phyloP scores from a whole-genome alignment of 2,113 vertebrate genomes.

The Xiphorhynchus elegans region DNA sequence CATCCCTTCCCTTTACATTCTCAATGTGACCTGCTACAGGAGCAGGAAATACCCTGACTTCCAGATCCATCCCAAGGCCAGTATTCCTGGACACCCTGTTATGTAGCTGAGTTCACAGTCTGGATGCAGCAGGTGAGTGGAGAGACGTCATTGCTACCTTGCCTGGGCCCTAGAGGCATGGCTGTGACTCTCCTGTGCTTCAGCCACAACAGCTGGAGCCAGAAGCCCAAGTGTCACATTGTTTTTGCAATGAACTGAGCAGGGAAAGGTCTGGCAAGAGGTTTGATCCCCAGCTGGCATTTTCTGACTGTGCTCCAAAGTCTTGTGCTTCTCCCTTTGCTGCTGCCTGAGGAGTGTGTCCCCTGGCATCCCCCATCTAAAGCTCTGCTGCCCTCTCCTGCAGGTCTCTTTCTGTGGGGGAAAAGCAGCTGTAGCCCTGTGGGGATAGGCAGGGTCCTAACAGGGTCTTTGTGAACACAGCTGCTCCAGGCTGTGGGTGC shows the following conservation, averaged over 20 bases:
- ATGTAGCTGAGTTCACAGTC: accelerated
- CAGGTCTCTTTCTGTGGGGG: neutral
- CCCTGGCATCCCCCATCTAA: accelerated
- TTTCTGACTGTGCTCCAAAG: neutral
- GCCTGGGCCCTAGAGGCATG: accelerated
- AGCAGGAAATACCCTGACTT: neutral
- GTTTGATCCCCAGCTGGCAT: neutral
- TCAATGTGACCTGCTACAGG: neutral
- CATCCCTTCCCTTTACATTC: neutral
- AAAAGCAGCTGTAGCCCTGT: neutral
- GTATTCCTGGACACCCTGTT: neutral
- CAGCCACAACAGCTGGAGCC: accelerated
- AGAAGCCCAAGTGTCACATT: accelerated
- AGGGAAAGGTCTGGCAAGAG: neutral
- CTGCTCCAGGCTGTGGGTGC: neutral
- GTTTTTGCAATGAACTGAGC: accelerated
- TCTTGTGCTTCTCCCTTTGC: neutral
- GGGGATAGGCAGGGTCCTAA: neutral
- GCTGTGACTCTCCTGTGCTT: neutral
- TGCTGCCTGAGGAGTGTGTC: neutral
- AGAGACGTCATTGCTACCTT: accelerated
- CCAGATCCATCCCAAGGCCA: accelerated
- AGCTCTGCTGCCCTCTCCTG: neutral
- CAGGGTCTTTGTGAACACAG: accelerated
- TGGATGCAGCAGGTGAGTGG: neutral